Evolutionary conservation across 2,797 vertebrate genomes (phyloP).

Genomic region (Mustela erminea): DNA sequence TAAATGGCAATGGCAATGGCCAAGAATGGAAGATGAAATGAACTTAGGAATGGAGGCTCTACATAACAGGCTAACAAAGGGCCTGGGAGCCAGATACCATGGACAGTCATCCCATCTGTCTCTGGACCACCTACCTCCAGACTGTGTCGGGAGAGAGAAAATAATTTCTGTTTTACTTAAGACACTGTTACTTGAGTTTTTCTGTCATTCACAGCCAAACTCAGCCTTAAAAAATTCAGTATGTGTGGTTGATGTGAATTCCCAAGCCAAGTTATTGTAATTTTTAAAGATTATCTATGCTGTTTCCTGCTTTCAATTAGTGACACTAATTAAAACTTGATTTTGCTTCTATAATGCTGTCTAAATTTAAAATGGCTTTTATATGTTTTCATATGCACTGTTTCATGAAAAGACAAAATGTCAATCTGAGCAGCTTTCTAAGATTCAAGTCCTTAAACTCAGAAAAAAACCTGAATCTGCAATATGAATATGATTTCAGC

Average conservation of each 20-base stretch:
- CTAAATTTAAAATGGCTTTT: conserved; percentile 2
- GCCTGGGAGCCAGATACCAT: neutral
- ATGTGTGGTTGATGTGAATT: conserved; percentile 2
- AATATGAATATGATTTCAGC: neutral
- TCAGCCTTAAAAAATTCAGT: neutral
- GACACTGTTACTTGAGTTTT: neutral
- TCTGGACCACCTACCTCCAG: neutral
- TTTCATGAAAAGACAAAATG: conserved; percentile 11
- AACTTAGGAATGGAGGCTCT: neutral
- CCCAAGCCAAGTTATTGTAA: neutral
- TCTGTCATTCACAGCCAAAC: neutral
- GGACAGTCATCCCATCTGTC: neutral
- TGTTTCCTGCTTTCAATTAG: conserved; percentile 47
- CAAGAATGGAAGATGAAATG: neutral
- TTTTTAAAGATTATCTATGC: conserved; percentile 33
- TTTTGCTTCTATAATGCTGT: conserved; percentile 41
- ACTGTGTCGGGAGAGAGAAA: neutral
- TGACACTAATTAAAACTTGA: conserved; percentile 51
- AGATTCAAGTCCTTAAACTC: neutral
- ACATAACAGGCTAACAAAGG: neutral
- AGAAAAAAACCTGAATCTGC: neutral
- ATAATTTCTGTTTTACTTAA: neutral
- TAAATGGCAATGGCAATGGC: neutral
- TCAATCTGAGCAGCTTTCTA: neutral
- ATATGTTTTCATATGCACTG: neutral